phyloP scores from a whole-genome alignment of 92 coral and sea anemone species.

The Palythoa heliodiscus region DNA sequence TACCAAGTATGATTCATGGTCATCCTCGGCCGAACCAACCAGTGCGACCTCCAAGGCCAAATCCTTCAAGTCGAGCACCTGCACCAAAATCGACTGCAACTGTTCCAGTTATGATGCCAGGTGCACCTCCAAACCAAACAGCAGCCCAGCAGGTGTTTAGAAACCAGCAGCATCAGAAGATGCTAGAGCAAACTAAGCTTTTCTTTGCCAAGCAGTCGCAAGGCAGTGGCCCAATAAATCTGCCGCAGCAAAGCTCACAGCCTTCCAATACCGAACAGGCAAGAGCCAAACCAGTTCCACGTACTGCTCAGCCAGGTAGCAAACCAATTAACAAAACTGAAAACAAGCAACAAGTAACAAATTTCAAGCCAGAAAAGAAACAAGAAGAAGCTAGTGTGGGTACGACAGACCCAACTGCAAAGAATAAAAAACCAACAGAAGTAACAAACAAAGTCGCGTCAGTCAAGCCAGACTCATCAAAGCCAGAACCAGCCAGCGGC shows the following conservation, averaged over 20 bases:
- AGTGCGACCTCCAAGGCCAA: conserved; percentile 71
- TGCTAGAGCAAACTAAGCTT: conserved; percentile 82
- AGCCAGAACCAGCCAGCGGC: conserved; percentile 61
- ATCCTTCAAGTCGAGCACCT: conserved; percentile 57
- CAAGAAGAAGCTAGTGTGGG: conserved; percentile 33
- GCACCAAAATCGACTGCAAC: conserved; percentile 61
- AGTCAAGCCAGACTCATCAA: conserved; percentile 68
- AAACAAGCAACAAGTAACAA: conserved; percentile 32
- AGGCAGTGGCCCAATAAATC: conserved; percentile 28
- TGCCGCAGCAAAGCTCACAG: conserved; percentile 18
- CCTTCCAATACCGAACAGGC: conserved; percentile 20
- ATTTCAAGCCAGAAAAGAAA: conserved; percentile 40
- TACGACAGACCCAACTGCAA: conserved; percentile 26
- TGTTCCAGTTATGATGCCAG: conserved; percentile 54
- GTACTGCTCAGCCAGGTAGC: conserved; percentile 2
- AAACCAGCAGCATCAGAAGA: conserved; percentile 85
- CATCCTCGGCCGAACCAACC: conserved; percentile 77
- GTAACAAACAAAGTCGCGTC: conserved; percentile 38
- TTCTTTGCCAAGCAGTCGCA: conserved; percentile 73
- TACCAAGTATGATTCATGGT: conserved; percentile 73
- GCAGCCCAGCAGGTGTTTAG: conserved; percentile 68
- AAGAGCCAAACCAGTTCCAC: not conserved
- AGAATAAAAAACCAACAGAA: conserved; percentile 38
- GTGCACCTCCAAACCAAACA: conserved; percentile 51
- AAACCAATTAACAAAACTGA: conserved; percentile 28